Conservation (phyloP, 2,797 vertebrate species). For the Odontamblyopus rebecca region DNA sequence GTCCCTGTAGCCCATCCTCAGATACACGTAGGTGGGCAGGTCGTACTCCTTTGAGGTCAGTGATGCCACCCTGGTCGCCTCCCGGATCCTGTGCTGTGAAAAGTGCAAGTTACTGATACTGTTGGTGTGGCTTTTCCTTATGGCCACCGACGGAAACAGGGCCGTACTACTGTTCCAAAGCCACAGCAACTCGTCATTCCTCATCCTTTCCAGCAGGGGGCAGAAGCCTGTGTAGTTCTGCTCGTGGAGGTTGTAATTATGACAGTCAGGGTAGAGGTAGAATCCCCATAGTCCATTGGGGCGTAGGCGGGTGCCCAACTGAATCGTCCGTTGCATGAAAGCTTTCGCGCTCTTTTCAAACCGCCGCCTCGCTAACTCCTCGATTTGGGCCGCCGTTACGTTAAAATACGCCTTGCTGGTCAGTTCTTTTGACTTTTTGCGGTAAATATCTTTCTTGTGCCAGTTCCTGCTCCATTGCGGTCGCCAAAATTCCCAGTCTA, state of each 20-base stretch:
- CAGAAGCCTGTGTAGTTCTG: slow-evolving; percentile 79
- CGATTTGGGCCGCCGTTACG: slow-evolving; percentile 68
- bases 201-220: slow-evolving; percentile 74
- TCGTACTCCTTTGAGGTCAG: slow-evolving; percentile 71
- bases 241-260: slow-evolving; percentile 81
- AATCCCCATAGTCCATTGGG: slow-evolving; percentile 81
- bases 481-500: slow-evolving; percentile 82
- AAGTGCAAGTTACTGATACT: slow-evolving; percentile 75
- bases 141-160: slow-evolving; percentile 76
- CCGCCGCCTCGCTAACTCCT: slow-evolving; percentile 70
- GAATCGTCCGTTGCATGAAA: slow-evolving; percentile 83
- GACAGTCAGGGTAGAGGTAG: slow-evolving; percentile 86
- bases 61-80: slow-evolving; percentile 77
- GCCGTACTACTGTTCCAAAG: slow-evolving; percentile 83
- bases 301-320: slow-evolving; percentile 76
- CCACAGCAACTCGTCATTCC: slow-evolving; percentile 83
- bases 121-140: slow-evolving; percentile 75
- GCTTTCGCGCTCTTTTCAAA: slow-evolving; percentile 81
- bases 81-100: slow-evolving; percentile 76
- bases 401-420: slow-evolving; percentile 70
- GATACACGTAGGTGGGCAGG: slow-evolving; percentile 80
- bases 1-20: slow-evolving; percentile 79
- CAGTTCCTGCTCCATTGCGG: slow-evolving; percentile 81
- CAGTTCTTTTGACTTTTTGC: slow-evolving; percentile 74
- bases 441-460: slow-evolving; percentile 79